These are phyloP conservation scores for Leptonema lineaticorne DNA, from an alignment of 1,140 invertebrate genomes.

Conservation along the genomic window DNA sequence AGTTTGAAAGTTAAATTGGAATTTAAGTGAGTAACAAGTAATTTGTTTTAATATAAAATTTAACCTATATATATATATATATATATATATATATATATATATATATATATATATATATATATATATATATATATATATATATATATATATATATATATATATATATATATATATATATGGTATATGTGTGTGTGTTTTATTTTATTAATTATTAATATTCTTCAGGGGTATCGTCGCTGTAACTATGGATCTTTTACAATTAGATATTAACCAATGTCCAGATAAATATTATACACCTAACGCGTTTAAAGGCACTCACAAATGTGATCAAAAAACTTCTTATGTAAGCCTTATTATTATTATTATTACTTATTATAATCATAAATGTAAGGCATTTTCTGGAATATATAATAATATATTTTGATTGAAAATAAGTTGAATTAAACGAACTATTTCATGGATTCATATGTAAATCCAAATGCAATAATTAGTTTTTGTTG, in stretches of 20 bases:
- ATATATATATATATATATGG: no score
- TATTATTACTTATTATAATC: constrained; percentile 3
- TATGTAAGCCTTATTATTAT: constrained; percentile 74
- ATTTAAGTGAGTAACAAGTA: constrained; percentile 79
- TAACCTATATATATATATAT: background rate
- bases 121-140: no score
- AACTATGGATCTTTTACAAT: constrained; percentile 83
- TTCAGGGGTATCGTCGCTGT: constrained; percentile 92
- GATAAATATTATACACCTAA: constrained; percentile 86
- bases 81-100: background rate
- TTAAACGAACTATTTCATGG: background rate
- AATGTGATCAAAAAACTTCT: constrained; percentile 88
- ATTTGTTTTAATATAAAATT: background rate
- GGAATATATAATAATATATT: no score
- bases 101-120: background rate
- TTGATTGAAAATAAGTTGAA: no score
- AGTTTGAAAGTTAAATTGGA: constrained; percentile 86
- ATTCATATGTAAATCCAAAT: constrained; percentile 4
- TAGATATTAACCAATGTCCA: constrained; percentile 96
- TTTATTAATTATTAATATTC: constrained; percentile 32
- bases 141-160: no score
- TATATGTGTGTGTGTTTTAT: no score
- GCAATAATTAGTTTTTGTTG: no score
- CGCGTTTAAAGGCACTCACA: constrained; percentile 93
- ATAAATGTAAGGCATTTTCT: no score